These are phyloP conservation scores for Nebria ingens DNA, from an alignment of 1,140 invertebrate genomes.

Conservation along the genomic window DNA sequence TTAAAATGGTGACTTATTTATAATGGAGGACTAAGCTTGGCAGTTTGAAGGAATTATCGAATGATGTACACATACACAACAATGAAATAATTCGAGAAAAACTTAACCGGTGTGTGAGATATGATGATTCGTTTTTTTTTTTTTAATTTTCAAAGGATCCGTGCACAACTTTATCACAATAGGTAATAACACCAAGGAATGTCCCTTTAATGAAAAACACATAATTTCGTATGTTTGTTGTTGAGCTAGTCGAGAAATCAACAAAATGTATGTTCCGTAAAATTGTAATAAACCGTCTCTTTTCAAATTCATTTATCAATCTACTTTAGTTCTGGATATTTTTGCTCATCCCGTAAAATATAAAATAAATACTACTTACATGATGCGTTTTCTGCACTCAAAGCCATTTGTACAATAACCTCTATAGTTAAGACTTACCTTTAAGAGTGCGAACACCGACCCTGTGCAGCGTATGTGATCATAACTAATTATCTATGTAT, in stretches of 20 bases:
- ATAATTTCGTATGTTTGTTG: background rate
- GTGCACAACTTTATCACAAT: conserved; percentile 6
- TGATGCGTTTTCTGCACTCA: no score
- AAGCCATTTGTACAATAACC: no score
- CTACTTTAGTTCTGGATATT: background rate
- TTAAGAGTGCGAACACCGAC: no score
- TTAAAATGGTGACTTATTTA: background rate
- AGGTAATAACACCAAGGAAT: conserved; percentile 1
- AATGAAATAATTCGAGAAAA: background rate
- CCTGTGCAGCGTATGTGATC: no score
- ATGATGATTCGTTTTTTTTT: conserved; percentile 7
- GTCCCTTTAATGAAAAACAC: background rate
- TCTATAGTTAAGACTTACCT: no score
- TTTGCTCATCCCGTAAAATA: no score
- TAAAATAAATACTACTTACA: background rate
- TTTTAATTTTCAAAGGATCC: no score
- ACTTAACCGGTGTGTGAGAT: background rate
- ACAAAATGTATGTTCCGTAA: no score
- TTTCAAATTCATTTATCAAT: background rate
- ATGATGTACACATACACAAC: background rate
- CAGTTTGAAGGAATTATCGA: background rate
- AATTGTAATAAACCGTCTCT: background rate
- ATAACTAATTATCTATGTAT: no score
- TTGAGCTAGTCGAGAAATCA: background rate
- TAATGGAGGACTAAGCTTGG: background rate